Percentiles rank a stretch among this genome's conserved stretches.
Conservation (phyloP, 2,888 invertebrate species). For the Cantharis flavilabris region DNA sequence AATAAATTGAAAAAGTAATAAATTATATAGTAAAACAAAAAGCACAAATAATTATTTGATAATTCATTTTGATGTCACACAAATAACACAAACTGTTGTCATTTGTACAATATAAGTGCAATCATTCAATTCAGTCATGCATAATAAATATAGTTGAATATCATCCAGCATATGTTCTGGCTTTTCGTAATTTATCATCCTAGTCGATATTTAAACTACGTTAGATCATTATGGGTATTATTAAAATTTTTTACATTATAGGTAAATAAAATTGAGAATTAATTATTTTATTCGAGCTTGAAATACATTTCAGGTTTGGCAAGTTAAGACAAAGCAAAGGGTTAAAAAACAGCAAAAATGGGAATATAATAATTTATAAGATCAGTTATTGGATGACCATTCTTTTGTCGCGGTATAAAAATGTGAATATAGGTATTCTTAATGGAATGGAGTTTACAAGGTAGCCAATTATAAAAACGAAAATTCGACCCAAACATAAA, state of each 20-base stretch:
- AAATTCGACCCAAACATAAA: constrained; percentile 36
- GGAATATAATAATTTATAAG: constrained; percentile 15
- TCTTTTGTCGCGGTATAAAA: constrained; percentile 19
- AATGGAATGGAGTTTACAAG: constrained; percentile 31
- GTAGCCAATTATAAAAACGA: constrained; percentile 47
- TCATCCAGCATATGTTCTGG: constrained; percentile 27
- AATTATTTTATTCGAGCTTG: neutral
- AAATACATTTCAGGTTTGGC: neutral
- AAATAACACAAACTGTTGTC: constrained; percentile 33
- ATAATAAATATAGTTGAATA: constrained; percentile 29
- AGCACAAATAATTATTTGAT: constrained; percentile 31
- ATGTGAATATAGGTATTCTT: constrained; percentile 23
- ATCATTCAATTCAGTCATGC: constrained; percentile 34
- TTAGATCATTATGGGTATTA: neutral
- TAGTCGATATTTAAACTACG: constrained; percentile 1
- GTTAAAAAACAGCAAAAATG: neutral
- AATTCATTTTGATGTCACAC: constrained; percentile 33
- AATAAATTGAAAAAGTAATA: constrained; percentile 27
- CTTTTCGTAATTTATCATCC: constrained; percentile 24
- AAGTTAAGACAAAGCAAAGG: neutral
- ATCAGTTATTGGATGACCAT: constrained; percentile 6
- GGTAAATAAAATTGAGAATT: neutral
- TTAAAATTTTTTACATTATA: neutral
- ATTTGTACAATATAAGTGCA: constrained; percentile 30
- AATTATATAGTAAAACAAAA: constrained; percentile 28